These are phyloP conservation scores for Mirza zaza DNA, from an alignment of 2,113 vertebrate genomes.

Conservation along the genomic window DNA sequence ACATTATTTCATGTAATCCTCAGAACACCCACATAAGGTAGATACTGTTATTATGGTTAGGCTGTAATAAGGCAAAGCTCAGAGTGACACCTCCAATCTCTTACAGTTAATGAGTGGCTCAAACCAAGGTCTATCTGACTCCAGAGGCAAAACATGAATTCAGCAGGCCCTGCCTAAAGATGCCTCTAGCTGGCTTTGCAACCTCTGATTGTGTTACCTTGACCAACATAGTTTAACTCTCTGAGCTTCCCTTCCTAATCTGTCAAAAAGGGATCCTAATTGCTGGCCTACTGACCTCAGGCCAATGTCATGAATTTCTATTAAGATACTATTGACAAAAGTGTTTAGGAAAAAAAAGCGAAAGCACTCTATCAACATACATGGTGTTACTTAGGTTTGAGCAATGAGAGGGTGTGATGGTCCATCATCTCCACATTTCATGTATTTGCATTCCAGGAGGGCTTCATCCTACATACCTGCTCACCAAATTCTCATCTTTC, in stretches of 20 bases:
- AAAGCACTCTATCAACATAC: not conserved
- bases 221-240: not conserved
- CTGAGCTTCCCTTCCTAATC: slow-evolving; percentile 20
- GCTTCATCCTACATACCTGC: not conserved
- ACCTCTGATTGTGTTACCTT: not conserved
- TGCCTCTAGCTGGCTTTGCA: not conserved
- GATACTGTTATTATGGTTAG: not conserved
- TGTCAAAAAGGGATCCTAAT: slow-evolving; percentile 24
- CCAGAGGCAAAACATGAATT: not conserved
- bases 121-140: not conserved
- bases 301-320: not conserved
- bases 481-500: slow-evolving; percentile 6
- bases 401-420: not conserved
- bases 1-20: not conserved
- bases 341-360: not conserved
- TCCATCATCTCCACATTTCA: not conserved
- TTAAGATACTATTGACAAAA: not conserved
- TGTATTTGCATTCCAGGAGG: not conserved
- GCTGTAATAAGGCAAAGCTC: not conserved
- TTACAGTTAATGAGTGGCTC: not conserved
- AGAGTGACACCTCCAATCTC: not conserved
- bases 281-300: slow-evolving; percentile 16
- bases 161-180: not conserved
- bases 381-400: not conserved
- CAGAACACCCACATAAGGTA: not conserved